A percentile compares a stretch with the other conserved stretches of the same genome.
Conservation (phyloP, 1,140 invertebrate species). For the Zophobas atratus region DNA sequence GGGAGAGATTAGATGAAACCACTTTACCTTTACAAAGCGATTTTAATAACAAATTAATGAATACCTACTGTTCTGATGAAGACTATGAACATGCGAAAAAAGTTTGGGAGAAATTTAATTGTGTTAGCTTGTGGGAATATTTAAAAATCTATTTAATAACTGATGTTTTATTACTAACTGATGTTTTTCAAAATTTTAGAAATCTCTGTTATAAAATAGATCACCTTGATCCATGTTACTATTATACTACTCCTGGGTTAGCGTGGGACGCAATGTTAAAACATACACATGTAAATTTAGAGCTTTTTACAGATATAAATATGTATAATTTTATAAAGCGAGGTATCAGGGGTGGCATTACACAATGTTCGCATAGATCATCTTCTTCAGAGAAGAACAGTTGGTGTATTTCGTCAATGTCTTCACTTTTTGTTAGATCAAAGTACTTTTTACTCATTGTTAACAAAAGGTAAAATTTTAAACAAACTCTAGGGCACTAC, state of each 20-base stretch:
- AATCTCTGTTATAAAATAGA: constrained; percentile 60
- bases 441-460: too few relatives aligned
- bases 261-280: constrained; percentile 56
- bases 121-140: constrained; percentile 57
- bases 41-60: constrained; percentile 8
- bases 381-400: constrained; percentile 64
- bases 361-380: too few relatives aligned
- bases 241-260: constrained; percentile 63
- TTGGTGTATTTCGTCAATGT: too few relatives aligned
- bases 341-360: too few relatives aligned
- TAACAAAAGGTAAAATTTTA: too few relatives aligned
- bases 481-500: too few relatives aligned
- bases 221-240: constrained; percentile 63
- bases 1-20: constrained; percentile 58
- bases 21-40: background rate
- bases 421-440: too few relatives aligned
- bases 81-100: too few relatives aligned
- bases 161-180: constrained; percentile 64
- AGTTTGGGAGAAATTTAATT: background rate
- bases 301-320: constrained; percentile 56
- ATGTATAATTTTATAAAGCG: too few relatives aligned
- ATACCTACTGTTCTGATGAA: background rate
- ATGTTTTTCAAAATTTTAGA: constrained; percentile 69
- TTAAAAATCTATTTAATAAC: constrained; percentile 14
- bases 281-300: background rate